Conservation (phyloP, 2,797 vertebrate species). For the Ptychobarbus kaznakovi region DNA sequence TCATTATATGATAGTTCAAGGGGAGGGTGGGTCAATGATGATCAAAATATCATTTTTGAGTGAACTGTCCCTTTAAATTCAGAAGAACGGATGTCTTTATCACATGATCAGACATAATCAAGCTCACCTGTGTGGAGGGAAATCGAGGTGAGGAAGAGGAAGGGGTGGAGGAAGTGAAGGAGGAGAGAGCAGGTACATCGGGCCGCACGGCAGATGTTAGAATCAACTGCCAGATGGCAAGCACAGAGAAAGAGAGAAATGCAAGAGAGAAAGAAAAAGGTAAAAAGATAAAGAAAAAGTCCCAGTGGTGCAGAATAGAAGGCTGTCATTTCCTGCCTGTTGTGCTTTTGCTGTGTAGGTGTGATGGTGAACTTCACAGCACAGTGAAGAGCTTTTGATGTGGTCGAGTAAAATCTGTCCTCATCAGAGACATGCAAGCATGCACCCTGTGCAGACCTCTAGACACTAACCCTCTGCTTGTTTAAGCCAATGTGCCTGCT, state of each 20-base stretch:
- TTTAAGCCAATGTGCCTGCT: neutral
- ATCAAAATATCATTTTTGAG: neutral
- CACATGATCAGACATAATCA: slow-evolving; percentile 34
- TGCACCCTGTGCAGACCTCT: slow-evolving; percentile 21
- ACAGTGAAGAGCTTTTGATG: slow-evolving; percentile 53
- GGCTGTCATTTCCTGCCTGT: slow-evolving; percentile 42
- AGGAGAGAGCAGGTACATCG: slow-evolving; percentile 64
- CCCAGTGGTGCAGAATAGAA: slow-evolving; percentile 32
- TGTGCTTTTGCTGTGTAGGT: slow-evolving; percentile 41
- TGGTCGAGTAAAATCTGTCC: slow-evolving; percentile 49
- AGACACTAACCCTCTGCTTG: slow-evolving; percentile 17
- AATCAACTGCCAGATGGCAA: slow-evolving; percentile 75
- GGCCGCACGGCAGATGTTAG: slow-evolving; percentile 80
- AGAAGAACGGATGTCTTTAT: slow-evolving; percentile 21
- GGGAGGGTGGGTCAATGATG: neutral
- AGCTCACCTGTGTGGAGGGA: slow-evolving; percentile 93
- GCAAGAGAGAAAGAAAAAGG: slow-evolving; percentile 24
- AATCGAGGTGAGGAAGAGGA: slow-evolving; percentile 80
- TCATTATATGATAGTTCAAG: neutral
- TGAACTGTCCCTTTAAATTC: slow-evolving; percentile 3
- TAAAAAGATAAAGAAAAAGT: slow-evolving; percentile 40
- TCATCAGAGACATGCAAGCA: slow-evolving; percentile 34
- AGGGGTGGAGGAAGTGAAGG: slow-evolving; percentile 65
- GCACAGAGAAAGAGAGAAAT: slow-evolving; percentile 36
- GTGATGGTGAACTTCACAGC: slow-evolving; percentile 54